Percentiles rank a stretch among this genome's conserved stretches.
These are phyloP conservation scores for Ceyx cyanopectus DNA, from an alignment of 2,113 vertebrate genomes.

Conservation along the genomic window DNA sequence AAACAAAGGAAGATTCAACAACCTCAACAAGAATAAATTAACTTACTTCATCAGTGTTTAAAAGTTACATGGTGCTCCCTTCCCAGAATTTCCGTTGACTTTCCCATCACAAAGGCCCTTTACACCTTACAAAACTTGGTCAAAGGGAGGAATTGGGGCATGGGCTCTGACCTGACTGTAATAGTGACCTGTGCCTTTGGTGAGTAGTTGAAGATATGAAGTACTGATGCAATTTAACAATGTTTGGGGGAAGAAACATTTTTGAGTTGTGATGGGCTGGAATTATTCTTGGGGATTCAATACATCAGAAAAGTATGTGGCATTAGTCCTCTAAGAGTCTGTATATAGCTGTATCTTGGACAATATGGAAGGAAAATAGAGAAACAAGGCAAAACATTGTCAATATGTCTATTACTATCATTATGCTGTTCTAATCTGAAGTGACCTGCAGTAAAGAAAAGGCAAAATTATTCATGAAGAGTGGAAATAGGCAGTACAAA, in stretches of 20 bases:
- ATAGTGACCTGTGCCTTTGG: background rate
- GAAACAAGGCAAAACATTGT: background rate
- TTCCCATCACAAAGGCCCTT: background rate
- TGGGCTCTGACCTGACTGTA: background rate
- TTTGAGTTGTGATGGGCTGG: background rate
- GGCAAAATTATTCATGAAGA: background rate
- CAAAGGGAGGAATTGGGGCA: background rate
- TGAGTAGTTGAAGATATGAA: background rate
- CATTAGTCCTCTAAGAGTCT: background rate
- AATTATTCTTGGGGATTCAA: slow-evolving; percentile 2
- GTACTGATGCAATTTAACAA: background rate
- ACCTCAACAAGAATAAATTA: slow-evolving; percentile 62
- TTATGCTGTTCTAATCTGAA: background rate
- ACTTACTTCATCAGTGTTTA: slow-evolving; percentile 54
- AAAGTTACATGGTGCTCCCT: slow-evolving; percentile 15
- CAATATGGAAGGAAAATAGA: background rate
- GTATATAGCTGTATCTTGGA: background rate
- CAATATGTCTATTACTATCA: background rate
- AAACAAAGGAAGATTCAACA: slow-evolving; percentile 74
- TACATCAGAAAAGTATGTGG: background rate
- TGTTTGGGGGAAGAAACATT: background rate
- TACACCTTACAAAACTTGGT: slow-evolving; percentile 14
- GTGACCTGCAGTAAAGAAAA: background rate
- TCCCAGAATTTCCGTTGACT: slow-evolving; percentile 19
- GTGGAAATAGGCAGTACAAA: background rate